phyloP scores from a whole-genome alignment of 1,140 invertebrate genomes.

The Agraylea sexmaculata region DNA sequence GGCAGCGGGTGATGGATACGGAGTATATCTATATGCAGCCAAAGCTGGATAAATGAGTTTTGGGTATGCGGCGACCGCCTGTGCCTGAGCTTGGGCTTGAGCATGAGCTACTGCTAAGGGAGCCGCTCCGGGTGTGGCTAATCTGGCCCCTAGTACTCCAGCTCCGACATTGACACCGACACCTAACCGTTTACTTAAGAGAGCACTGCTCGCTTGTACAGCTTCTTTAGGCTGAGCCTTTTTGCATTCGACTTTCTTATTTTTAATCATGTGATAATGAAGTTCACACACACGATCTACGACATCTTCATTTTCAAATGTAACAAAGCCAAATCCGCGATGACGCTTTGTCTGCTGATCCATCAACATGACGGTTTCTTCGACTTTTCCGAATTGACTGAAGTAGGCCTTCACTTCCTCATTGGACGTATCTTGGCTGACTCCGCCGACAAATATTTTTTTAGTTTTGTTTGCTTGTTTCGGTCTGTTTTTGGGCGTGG shows the following conservation, averaged over 20 bases:
- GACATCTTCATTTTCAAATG: constrained; percentile 83
- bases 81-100: constrained; percentile 24
- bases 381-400: constrained; percentile 82
- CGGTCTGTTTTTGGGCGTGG: constrained; percentile 80
- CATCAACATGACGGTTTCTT: constrained; percentile 90
- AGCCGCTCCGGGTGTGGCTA: constrained; percentile 10
- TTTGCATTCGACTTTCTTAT: constrained; percentile 88
- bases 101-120: constrained; percentile 20
- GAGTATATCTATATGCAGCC: constrained; percentile 58
- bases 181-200: constrained; percentile 34
- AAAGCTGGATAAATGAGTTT: constrained; percentile 16
- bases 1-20: constrained; percentile 50
- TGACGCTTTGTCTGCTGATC: constrained; percentile 88
- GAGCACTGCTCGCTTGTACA: constrained; percentile 45
- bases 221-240: constrained; percentile 87
- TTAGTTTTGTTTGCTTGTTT: constrained; percentile 77
- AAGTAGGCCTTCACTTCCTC: constrained; percentile 88
- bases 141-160: constrained; percentile 24
- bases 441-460: constrained; percentile 86
- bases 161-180: constrained; percentile 20
- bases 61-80: constrained; percentile 28
- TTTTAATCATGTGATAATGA: constrained; percentile 86
- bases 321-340: constrained; percentile 84
- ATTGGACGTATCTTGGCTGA: constrained; percentile 81
- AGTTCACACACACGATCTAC: constrained; percentile 86